These are phyloP conservation scores for Plodia interpunctella DNA, from an alignment of 1,140 invertebrate species.

Conservation along the genomic window DNA sequence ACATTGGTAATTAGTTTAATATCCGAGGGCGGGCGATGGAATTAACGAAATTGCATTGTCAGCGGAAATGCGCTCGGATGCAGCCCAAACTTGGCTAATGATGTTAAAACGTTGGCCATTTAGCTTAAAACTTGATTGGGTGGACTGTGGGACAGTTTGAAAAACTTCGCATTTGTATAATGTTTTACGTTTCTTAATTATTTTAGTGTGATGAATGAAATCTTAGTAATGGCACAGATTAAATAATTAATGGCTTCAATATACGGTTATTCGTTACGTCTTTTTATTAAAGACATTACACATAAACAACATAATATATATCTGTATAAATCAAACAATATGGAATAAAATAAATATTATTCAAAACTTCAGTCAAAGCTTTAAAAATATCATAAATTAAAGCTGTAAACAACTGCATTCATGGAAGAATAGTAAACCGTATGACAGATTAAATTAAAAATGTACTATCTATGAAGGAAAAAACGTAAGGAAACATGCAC, in stretches of 20 bases:
- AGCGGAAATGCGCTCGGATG: slow-evolving; percentile 29
- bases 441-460: neutral
- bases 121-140: neutral
- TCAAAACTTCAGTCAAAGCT: neutral
- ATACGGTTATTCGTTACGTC: too few relatives aligned
- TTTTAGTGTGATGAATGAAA: too few relatives aligned
- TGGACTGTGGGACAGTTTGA: neutral
- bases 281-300: too few relatives aligned
- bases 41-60: slow-evolving; percentile 72
- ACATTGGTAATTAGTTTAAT: slow-evolving; percentile 12
- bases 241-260: too few relatives aligned
- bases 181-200: too few relatives aligned
- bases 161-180: too few relatives aligned
- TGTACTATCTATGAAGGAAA: too few relatives aligned
- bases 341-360: too few relatives aligned
- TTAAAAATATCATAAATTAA: neutral
- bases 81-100: slow-evolving; percentile 9
- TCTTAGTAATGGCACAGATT: too few relatives aligned
- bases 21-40: slow-evolving; percentile 31
- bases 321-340: too few relatives aligned
- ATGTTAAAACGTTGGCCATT: slow-evolving; percentile 15
- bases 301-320: too few relatives aligned
- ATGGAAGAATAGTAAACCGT: slow-evolving; percentile 16
- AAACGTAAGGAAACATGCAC: too few relatives aligned
- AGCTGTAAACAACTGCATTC: slow-evolving; percentile 19